A percentile compares a stretch with the other conserved stretches of the same genome.
These are phyloP conservation scores for Stegophylla sp. DNA, from an alignment of 2,888 invertebrate genomes.

Conservation along the genomic window DNA sequence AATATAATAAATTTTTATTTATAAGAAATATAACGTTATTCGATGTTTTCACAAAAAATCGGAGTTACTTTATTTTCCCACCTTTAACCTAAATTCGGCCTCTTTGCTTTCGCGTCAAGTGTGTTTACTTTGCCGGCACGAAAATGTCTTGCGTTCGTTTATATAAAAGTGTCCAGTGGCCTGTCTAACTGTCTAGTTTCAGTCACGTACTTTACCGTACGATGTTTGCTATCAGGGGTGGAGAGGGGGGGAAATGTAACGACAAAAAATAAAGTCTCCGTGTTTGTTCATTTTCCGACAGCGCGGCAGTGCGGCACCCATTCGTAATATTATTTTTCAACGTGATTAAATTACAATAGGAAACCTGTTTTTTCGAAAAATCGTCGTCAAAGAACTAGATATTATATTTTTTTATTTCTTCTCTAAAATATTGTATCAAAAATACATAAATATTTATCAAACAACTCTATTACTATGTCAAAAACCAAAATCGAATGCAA, in stretches of 20 bases:
- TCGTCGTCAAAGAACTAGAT: not conserved
- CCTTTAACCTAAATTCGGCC: not conserved
- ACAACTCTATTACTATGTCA: no score
- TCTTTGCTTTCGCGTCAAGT: not conserved
- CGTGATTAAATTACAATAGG: constrained; percentile 27
- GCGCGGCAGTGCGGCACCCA: not conserved
- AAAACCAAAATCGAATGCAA: no score
- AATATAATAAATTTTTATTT: no score
- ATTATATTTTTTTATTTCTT: constrained; percentile 14
- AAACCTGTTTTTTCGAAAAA: constrained; percentile 13
- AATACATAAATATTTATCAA: no score
- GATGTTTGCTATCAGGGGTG: constrained; percentile 1
- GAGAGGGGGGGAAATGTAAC: constrained; percentile 17
- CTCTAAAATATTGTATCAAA: no score
- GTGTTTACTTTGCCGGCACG: constrained; percentile 16
- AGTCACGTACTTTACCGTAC: constrained; percentile 41
- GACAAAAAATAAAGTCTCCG: constrained; percentile 6
- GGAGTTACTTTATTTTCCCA: no score
- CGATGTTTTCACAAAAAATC: not conserved
- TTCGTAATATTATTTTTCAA: constrained; percentile 19
- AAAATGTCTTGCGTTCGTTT: not conserved
- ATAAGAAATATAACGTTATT: no score
- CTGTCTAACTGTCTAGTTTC: not conserved
- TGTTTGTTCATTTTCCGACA: constrained; percentile 36
- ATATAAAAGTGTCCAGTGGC: not conserved